These are phyloP conservation scores for Acanthosepion pharaonis DNA, from an alignment of 2,888 invertebrate species.

Conservation along the genomic window DNA sequence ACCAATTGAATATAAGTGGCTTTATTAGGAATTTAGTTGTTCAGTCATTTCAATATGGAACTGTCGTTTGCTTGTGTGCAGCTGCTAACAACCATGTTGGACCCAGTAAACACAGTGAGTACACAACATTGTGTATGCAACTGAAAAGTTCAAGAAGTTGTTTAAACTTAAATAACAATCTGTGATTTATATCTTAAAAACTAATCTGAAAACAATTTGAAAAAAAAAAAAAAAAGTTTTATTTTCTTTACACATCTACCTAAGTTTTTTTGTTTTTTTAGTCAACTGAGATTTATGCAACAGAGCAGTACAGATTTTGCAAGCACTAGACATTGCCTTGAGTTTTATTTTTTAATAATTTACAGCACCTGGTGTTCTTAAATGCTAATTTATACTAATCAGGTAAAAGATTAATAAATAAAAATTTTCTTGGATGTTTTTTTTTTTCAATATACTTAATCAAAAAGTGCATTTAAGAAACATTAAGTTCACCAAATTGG, in stretches of 20 bases:
- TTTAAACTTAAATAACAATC: neutral
- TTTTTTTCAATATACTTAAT: too few species aligned
- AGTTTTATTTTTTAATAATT: neutral
- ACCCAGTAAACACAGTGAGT: neutral
- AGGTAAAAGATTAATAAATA: too few species aligned
- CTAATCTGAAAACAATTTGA: neutral
- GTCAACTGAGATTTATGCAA: neutral
- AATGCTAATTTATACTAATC: too few species aligned
- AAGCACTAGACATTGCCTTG: neutral
- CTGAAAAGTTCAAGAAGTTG: neutral
- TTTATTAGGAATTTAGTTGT: neutral
- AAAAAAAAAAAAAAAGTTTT: neutral
- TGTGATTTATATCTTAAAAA: neutral
- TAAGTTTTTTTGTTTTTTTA: neutral
- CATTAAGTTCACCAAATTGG: too few species aligned
- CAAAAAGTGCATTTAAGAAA: too few species aligned
- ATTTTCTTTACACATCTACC: neutral
- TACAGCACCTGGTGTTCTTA: too few species aligned
- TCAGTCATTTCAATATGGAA: neutral
- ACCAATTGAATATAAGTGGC: neutral
- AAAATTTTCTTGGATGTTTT: too few species aligned
- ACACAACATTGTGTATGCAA: neutral
- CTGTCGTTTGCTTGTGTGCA: neutral
- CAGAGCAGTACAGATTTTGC: neutral
- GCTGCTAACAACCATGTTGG: neutral